phyloP scores from a whole-genome alignment of 2,797 vertebrate species.

The Enteromius viviparus region DNA sequence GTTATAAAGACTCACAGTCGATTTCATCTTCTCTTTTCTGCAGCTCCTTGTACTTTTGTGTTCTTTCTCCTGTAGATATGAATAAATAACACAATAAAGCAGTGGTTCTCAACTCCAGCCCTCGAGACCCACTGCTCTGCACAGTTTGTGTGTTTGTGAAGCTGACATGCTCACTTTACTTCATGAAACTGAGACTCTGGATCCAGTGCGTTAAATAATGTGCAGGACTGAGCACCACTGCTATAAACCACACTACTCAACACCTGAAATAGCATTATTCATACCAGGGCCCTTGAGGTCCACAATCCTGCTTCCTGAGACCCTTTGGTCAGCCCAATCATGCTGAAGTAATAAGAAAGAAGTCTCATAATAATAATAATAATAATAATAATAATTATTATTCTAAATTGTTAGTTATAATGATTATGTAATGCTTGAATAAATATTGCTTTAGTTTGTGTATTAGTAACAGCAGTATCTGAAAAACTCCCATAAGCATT shows the following conservation, averaged over 20 bases:
- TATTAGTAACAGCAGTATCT: too few species aligned
- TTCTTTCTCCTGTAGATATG: constrained; percentile 83
- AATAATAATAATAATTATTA: too few species aligned
- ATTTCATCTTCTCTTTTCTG: constrained; percentile 92
- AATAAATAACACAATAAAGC: neutral
- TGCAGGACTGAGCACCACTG: too few species aligned
- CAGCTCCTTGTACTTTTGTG: constrained; percentile 92
- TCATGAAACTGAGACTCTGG: too few species aligned
- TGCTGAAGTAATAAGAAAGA: neutral
- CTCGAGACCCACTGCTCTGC: too few species aligned
- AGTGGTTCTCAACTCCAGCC: too few species aligned
- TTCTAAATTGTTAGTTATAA: neutral
- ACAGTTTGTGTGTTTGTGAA: too few species aligned
- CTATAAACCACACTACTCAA: neutral
- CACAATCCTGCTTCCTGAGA: too few species aligned
- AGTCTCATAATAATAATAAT: too few species aligned
- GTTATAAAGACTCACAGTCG: constrained; percentile 82
- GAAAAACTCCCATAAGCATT: neutral
- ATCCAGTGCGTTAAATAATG: too few species aligned
- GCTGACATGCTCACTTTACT: too few species aligned
- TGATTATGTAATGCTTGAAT: neutral
- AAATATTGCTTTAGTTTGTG: neutral
- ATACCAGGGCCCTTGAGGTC: neutral
- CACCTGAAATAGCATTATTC: neutral
- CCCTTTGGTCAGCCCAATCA: neutral